phyloP scores from a whole-genome alignment of 2,113 vertebrate species.

The Pelodiscus sinensis region DNA sequence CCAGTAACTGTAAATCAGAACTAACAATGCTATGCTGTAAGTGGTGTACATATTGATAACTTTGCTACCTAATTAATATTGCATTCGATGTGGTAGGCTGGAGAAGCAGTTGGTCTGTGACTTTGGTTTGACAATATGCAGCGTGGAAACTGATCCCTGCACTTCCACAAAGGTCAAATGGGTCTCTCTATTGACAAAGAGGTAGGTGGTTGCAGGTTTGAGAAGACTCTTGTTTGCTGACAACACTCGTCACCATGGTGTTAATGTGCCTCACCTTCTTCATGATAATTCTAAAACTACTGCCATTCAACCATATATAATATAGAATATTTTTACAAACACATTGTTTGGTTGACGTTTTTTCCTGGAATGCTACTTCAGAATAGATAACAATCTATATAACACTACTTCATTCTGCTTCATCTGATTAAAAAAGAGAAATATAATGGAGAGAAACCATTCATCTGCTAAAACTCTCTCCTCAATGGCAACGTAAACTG shows the following conservation, averaged over 20 bases:
- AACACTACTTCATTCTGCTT: neutral
- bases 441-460: neutral
- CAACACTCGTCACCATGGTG: neutral
- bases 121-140: neutral
- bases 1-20: slow-evolving; percentile 27
- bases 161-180: neutral
- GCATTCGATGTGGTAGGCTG: neutral
- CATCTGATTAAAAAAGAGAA: neutral
- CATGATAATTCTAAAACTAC: neutral
- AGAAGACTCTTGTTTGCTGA: neutral
- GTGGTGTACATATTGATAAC: neutral
- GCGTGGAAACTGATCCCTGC: neutral
- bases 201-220: neutral
- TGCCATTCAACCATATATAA: neutral
- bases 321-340: neutral
- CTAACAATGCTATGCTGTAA: neutral
- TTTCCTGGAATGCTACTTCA: neutral
- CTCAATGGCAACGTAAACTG: neutral
- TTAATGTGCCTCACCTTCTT: neutral
- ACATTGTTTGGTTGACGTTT: neutral
- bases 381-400: neutral
- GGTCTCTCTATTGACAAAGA: neutral
- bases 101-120: neutral
- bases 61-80: neutral
- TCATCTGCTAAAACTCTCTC: neutral